Evolutionary conservation across 1,140 invertebrate genomes (phyloP), one percentile per base, ranked within the genome.

Genomic region (Halesus radiatus): DNA sequence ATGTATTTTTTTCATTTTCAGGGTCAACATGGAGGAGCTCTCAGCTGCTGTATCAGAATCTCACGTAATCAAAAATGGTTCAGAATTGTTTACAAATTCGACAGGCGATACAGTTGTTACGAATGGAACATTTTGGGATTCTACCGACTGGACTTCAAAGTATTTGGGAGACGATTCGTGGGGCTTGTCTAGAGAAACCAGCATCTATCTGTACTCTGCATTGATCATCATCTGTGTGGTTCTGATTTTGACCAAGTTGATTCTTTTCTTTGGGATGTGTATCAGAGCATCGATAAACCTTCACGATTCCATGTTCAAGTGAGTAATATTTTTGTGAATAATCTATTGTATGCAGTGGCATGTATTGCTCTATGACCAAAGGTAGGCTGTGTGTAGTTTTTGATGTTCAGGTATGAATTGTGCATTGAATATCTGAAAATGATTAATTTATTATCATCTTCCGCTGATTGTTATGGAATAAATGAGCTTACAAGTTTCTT

Each of bases 251-350:
- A 88, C 86, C 79, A 89, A 89, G 54, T 82, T 89, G 58, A 84
- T 89, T 3, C 84, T 89, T 2, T 96, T 96, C 86, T 96, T 96
- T 86, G 88, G 90, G 60, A 92, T 94, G 66, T 95, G 94, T 75
- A 95, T 96, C 87, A 88, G 88, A 60, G 93, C 95, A 0, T 96
- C 95, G 0, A 90, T 91, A 20, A 91, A 87, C 3, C 87, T 96
- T 13, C 96, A 97, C 85, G 93, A 97, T 84, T 88, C 85, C 5
- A 96, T 97, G 95, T 97, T 97, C 84, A 85, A 85, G 88, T 83
- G 68, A 86, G 68, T 79, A 75, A 45, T 45, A 13, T 13, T 13
- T 45, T 45, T 45, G 37, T 45, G 37, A 45, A 45, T 37, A 37
- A 37, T 37, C 32, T 37, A 37, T 6, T 2, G n/a, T n/a, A n/a